These are phyloP conservation scores for Neostethus bicornis DNA, from an alignment of 2,797 vertebrate species.

Conservation along the genomic window DNA sequence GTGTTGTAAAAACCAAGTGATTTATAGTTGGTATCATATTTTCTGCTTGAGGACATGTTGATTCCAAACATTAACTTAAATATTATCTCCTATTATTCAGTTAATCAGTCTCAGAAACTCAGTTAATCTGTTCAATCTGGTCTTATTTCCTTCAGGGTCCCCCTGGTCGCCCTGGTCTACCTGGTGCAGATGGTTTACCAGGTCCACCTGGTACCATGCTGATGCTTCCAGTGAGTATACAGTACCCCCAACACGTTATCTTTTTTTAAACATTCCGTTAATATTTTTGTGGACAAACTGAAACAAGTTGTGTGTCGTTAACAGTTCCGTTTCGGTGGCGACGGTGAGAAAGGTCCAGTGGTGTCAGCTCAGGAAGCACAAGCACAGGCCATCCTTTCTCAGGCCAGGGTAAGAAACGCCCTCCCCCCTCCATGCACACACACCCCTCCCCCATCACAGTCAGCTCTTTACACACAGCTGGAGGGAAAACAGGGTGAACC, in stretches of 20 bases:
- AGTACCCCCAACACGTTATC: neutral
- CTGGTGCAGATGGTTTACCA: constrained; percentile 93
- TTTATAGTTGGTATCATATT: too few relatives aligned
- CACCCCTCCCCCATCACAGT: neutral
- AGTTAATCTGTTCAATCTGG: neutral
- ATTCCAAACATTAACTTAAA: too few relatives aligned
- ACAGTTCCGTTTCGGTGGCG: constrained; percentile 95
- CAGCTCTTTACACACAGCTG: constrained; percentile 37
- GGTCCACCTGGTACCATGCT: constrained; percentile 98
- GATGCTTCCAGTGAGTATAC: constrained; percentile 91
- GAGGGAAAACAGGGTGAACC: constrained; percentile 7
- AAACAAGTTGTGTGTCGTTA: constrained; percentile 12
- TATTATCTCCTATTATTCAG: neutral
- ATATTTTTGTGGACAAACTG: neutral
- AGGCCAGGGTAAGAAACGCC: constrained; percentile 89
- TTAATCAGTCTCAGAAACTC: neutral
- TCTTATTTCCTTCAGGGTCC: constrained; percentile 82
- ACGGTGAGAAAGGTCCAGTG: constrained; percentile 92
- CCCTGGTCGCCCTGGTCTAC: constrained; percentile 90
- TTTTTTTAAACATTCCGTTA: neutral
- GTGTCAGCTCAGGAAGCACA: constrained; percentile 96
- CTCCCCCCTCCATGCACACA: constrained; percentile 13
- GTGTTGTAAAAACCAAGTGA: too few relatives aligned
- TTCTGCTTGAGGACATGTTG: too few relatives aligned
- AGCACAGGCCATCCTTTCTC: constrained; percentile 98